Base-by-base conservation (phyloP, 2,113 vertebrate genomes). In the Delphinapterus leucas region DNA sequence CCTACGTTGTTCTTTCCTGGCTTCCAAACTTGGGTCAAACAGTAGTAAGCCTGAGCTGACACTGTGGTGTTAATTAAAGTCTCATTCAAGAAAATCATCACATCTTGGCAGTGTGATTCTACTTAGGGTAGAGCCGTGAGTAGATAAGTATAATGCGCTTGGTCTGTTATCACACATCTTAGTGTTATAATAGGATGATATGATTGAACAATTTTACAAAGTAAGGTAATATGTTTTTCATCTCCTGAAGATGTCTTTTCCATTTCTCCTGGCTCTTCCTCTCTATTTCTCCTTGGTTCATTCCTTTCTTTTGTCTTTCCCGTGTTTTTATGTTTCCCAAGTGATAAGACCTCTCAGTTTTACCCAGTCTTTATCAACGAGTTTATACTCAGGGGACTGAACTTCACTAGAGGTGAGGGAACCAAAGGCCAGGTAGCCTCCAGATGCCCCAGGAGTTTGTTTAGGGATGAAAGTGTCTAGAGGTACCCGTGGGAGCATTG, bases 1-100 rank as follows among this genome's bases (percentile, higher is more conserved):
- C 86, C 86, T 49, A 36, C 63, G 36, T 86, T 96, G 79, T 97
- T 97, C 47, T 91, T 93, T 97, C 79, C 89, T 95, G 80, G 95
- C 82, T 96, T 92, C 77, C 92, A 97, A 79, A 80, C n/a, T 44
- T 82, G n/a, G 63, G 80, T 87, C 82, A 49, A 89, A 96, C 44
- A 92, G 96, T 95, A 95, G 92, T 73, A 63, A 92, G 77, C 44
- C 53, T 86, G 83, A 68, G 53, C 70, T 89, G 80, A 73, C 85
- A 91, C 38, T 31, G 33, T 25, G 38, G 90, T 93, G 82, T 83
- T 96, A 81, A 96, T 96, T 94, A 84, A 97, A 97, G 79, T 90
- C 74, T 86, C 88, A 88, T 90, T 96, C 31, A 92, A 86, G 68
- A 86, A 83, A 93, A 71, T n/a, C 31, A 58, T 23, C 21, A 38